Conservation (phyloP, 2,113 vertebrate species). For the Rattus rattus region DNA sequence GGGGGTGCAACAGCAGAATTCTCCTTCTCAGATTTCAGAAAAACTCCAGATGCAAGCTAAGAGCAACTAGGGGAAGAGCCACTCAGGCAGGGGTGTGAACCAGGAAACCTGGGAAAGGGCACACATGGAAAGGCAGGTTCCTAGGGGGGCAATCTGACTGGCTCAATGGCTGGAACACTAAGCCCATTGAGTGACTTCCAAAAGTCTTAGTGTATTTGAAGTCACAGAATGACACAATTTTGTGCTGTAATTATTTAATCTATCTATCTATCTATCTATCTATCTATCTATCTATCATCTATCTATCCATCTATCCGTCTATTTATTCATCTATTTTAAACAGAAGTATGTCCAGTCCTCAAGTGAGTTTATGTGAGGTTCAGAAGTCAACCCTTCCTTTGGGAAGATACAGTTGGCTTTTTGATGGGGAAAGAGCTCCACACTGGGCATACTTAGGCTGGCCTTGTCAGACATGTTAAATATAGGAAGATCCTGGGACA, state of each 20-base stretch:
- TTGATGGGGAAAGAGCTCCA: not conserved
- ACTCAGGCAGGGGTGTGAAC: not conserved
- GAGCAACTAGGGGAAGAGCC: not conserved
- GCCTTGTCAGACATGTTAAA: not conserved
- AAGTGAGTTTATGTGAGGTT: not conserved
- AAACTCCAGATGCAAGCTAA: slow-evolving; percentile 29
- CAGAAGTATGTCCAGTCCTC: not conserved
- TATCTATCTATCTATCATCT: not conserved
- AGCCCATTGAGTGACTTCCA: not conserved
- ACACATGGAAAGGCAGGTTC: not conserved
- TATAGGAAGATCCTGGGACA: not conserved
- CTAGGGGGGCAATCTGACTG: not conserved
- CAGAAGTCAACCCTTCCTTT: not conserved
- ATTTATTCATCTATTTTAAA: not conserved
- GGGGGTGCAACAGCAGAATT: not conserved
- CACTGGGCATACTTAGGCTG: not conserved
- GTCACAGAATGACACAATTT: not conserved
- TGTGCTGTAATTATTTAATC: not conserved
- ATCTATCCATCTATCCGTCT: too few species aligned
- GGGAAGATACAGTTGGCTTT: not conserved
- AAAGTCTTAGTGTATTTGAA: not conserved
- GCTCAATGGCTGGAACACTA: not conserved
- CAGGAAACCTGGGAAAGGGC: not conserved
- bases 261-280: not conserved
- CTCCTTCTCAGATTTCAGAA: not conserved